phyloP scores from a whole-genome alignment of 2,888 invertebrate genomes.

The Epirrhoe alternata region DNA sequence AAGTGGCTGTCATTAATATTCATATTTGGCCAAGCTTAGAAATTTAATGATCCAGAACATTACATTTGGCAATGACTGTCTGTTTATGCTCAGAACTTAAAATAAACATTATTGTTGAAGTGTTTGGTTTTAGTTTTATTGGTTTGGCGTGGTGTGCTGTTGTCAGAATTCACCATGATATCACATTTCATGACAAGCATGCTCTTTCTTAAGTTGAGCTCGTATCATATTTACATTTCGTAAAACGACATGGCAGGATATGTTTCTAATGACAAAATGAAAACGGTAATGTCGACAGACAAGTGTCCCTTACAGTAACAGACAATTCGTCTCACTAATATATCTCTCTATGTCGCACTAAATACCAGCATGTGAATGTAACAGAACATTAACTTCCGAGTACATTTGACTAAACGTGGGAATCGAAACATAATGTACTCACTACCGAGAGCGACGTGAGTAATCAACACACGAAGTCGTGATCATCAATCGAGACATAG shows the following conservation, averaged over 20 bases:
- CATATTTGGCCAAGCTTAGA: slow-evolving; percentile 38
- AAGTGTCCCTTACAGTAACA: slow-evolving; percentile 4
- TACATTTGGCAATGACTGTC: slow-evolving; percentile 21
- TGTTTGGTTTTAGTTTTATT: slow-evolving; percentile 22
- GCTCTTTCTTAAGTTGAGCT: slow-evolving; percentile 14
- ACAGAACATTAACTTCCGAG: slow-evolving; percentile 30
- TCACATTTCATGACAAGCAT: slow-evolving; percentile 26
- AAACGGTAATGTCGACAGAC: not conserved
- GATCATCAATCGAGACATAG: slow-evolving; percentile 14
- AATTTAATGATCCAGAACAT: slow-evolving; percentile 40
- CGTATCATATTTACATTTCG: slow-evolving; percentile 14
- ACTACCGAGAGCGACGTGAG: slow-evolving; percentile 28
- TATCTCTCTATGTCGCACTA: slow-evolving; percentile 13
- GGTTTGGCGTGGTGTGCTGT: slow-evolving; percentile 16
- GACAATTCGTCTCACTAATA: slow-evolving; percentile 17
- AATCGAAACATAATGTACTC: slow-evolving; percentile 36
- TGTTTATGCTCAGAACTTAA: slow-evolving; percentile 30
- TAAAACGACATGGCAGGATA: not conserved
- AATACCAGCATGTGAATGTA: slow-evolving; percentile 34
- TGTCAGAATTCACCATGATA: slow-evolving; percentile 21
- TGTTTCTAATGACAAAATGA: not conserved
- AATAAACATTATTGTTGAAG: slow-evolving; percentile 24
- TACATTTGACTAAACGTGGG: slow-evolving; percentile 40
- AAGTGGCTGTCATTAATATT: slow-evolving; percentile 40
- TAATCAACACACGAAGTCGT: slow-evolving; percentile 24